These are phyloP conservation scores for Trididemnum miniatum DNA, from an alignment of 23 tunicate genomes.

Conservation along the genomic window DNA sequence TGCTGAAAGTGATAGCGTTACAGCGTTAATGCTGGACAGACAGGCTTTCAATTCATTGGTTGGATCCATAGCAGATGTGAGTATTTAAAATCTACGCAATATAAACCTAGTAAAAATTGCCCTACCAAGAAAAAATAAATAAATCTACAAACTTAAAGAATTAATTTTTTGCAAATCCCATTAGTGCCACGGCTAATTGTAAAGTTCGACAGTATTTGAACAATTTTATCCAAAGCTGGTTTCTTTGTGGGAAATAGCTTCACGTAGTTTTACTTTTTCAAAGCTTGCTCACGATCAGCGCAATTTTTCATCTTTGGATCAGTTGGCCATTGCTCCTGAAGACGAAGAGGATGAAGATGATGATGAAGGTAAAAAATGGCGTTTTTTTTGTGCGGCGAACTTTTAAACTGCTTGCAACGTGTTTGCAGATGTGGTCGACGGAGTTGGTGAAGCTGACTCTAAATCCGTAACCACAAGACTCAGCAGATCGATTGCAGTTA, in stretches of 20 bases:
- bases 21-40: constrained; percentile 72
- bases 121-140: no score
- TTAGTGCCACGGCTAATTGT: no score
- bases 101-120: no score
- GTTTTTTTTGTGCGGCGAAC: no score
- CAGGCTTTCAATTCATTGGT: constrained; percentile 77
- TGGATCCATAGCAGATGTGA: constrained; percentile 71
- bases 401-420: no score
- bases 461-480: constrained; percentile 17
- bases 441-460: background rate
- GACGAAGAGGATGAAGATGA: background rate
- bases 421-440: constrained; percentile 5
- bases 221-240: background rate
- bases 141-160: no score
- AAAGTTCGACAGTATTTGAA: no score
- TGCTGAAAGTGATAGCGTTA: constrained; percentile 55
- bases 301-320: background rate
- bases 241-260: no score
- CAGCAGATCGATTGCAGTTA: constrained; percentile 22
- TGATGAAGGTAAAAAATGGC: background rate
- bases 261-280: no score
- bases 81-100: background rate
- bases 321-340: background rate
- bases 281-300: no score
- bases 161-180: no score